Base-by-base conservation (phyloP, 2,888 invertebrate species). In the Cantharis flavilabris region DNA sequence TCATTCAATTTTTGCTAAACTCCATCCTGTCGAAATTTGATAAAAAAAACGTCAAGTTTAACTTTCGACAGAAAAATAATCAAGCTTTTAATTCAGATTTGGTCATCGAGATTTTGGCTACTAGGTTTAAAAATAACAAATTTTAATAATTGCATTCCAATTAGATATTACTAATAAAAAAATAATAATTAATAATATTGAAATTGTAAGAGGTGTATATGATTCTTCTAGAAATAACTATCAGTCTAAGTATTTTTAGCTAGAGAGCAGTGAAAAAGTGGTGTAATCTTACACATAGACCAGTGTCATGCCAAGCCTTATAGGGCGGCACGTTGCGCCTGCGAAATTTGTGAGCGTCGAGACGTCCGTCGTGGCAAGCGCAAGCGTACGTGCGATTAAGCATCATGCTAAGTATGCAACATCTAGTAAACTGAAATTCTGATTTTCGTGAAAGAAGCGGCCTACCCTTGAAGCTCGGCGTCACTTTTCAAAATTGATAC, bases 251-350 rank as follows among this genome's bases (percentile, higher is more conserved):
- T 88, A 88, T 88, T 88, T 88, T 88, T 88, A 88, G 88, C 84
- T 83, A 83, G 84, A 26, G 84, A 86, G 87, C 87, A 85, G 86
- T 86, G 87, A 86, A 87, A 88, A 88, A 87, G 88, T 87, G 87
- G 86, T 88, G 88, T 88, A 88, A 88, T 88, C 87, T 88, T 88
- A 88, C 88, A 88, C 88, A 87, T 85, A 86, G 85, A 82, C 84
- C 85, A 84, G 85, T 86, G 85, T 84, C 86, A 86, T 88, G 88
- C 87, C 88, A 87, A 87, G 84, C 88, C 88, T 88, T 88, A 88
- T 88, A 88, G 88, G 88, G 88, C 88, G 87, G 86, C 87, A 83
- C 84, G 85, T 80, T 84, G 83, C 85, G 86, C 86, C 85, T 85
- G 83, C 83, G 85, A 81, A 85, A 85, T 84, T 82, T 83, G 84